These are phyloP conservation scores for Pandemis heparana DNA, from an alignment of 2,888 invertebrate genomes.

Conservation along the genomic window DNA sequence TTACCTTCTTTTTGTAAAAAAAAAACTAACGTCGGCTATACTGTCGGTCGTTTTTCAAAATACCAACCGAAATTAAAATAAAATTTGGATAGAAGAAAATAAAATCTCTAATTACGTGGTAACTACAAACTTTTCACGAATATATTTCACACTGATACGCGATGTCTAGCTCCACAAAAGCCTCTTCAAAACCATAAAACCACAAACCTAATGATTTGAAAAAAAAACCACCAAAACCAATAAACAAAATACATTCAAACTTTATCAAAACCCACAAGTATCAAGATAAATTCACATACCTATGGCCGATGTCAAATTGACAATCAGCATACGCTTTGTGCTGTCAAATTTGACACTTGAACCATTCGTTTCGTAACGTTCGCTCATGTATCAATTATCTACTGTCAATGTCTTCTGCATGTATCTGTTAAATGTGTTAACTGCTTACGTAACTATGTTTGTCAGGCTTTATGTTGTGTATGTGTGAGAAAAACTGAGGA, in stretches of 20 bases:
- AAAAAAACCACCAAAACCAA: background rate
- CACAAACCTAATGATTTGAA: background rate
- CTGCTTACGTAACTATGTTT: slow-evolving; percentile 55
- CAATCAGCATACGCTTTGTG: slow-evolving; percentile 39
- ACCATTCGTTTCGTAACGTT: slow-evolving; percentile 51
- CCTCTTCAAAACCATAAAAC: background rate
- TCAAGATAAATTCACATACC: slow-evolving; percentile 26
- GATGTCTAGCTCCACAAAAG: background rate
- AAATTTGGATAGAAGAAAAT: no score
- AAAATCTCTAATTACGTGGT: no score
- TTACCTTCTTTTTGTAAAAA: no score
- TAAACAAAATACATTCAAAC: background rate
- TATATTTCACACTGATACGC: background rate
- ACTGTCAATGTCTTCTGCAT: slow-evolving; percentile 62
- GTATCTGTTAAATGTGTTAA: slow-evolving; percentile 64
- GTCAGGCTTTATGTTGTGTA: slow-evolving; percentile 37
- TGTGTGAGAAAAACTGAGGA: slow-evolving; percentile 37
- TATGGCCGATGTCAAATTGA: slow-evolving; percentile 38
- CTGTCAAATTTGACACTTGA: slow-evolving; percentile 43
- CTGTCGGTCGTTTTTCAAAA: no score
- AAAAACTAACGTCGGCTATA: no score
- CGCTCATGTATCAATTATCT: slow-evolving; percentile 63
- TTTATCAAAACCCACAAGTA: slow-evolving; percentile 14
- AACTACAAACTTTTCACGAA: no score
- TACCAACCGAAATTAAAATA: no score